Percentiles rank a stretch among this genome's conserved stretches.
phyloP scores from a whole-genome alignment of 1,140 invertebrate genomes.

The Pseudachorutes palmiensis region DNA sequence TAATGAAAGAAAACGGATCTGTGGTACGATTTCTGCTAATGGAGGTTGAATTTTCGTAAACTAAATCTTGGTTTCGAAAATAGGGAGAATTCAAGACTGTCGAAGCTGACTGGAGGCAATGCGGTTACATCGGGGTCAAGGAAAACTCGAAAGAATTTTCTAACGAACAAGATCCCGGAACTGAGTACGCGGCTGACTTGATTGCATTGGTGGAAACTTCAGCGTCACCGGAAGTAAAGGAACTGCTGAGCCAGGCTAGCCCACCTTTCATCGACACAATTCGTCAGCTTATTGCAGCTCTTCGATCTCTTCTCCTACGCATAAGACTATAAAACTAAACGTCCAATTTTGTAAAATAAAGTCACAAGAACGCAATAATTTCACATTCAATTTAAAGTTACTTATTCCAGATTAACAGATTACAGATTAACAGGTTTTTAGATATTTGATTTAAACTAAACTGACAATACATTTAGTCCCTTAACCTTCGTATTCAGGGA shows the following conservation, averaged over 20 bases:
- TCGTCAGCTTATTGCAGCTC: not conserved
- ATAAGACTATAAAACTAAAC: not conserved
- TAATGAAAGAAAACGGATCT: not conserved
- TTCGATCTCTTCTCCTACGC: conserved; percentile 1
- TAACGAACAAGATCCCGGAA: not conserved
- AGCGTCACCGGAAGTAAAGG: not conserved
- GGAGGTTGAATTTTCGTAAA: too few species aligned
- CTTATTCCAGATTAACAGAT: too few species aligned
- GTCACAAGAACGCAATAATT: too few species aligned
- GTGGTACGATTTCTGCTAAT: not conserved
- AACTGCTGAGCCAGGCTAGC: not conserved
- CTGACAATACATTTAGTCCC: too few species aligned
- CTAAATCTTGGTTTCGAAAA: too few species aligned
- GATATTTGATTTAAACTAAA: too few species aligned
- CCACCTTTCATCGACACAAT: conserved; percentile 9
- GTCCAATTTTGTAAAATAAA: too few species aligned
- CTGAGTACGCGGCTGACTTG: conserved; percentile 6
- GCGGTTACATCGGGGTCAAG: not conserved
- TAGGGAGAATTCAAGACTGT: not conserved
- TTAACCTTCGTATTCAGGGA: not conserved
- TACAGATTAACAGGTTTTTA: too few species aligned
- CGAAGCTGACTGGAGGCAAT: not conserved
- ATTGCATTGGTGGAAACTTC: not conserved
- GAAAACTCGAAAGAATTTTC: not conserved
- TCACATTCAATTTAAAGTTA: too few species aligned